Conservation (phyloP, 1,140 invertebrate species). For the Drosophila pectinifera region DNA sequence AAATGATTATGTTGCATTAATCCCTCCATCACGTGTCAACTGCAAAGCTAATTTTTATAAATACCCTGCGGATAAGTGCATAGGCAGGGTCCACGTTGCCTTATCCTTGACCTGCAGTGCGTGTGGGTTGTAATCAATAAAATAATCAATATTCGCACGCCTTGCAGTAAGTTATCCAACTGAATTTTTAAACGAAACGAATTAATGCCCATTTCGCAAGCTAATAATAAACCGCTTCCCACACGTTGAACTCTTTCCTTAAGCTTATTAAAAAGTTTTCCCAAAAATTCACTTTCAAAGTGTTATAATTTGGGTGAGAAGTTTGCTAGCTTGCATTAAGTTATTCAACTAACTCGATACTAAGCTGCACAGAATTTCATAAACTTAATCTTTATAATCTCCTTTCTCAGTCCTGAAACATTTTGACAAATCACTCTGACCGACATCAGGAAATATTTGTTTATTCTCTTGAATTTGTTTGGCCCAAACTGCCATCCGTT, state of each 20-base stretch:
- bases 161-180: neutral
- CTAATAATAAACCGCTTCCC: too few species aligned
- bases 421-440: neutral
- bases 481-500: neutral
- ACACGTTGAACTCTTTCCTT: too few species aligned
- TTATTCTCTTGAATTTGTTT: neutral
- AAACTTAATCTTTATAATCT: neutral
- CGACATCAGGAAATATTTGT: neutral
- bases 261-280: too few species aligned
- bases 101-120: neutral
- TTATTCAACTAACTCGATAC: neutral
- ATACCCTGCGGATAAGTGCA: neutral
- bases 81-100: neutral
- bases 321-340: neutral
- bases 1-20: neutral
- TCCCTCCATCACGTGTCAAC: neutral
- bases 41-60: neutral
- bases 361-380: neutral
- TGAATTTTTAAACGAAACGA: neutral
- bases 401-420: neutral
- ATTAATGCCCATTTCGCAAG: neutral
- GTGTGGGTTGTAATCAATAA: neutral
- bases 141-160: neutral
- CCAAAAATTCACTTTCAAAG: too few species aligned
- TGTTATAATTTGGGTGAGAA: neutral